Conservation (phyloP, 1,140 invertebrate species). For the Watersipora subatra region DNA sequence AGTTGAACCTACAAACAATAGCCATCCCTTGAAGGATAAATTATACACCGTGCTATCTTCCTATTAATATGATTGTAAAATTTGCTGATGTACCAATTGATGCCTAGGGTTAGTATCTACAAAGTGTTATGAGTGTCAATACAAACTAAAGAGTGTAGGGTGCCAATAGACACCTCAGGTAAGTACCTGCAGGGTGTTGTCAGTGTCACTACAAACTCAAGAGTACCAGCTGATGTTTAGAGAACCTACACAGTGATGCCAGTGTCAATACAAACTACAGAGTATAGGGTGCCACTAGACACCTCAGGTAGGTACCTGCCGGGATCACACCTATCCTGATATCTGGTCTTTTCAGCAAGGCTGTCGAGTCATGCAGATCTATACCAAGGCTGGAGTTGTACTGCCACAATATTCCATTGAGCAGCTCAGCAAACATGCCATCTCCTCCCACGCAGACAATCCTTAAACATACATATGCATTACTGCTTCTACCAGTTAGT, state of each 20-base stretch:
- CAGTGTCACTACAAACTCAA: too few species aligned
- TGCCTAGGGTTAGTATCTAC: too few species aligned
- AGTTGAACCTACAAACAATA: constrained; percentile 52
- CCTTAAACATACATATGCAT: constrained; percentile 41
- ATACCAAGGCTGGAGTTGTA: constrained; percentile 43
- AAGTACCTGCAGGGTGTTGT: too few species aligned
- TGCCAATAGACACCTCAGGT: neutral
- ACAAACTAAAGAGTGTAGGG: neutral
- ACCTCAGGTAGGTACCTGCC: constrained; percentile 37
- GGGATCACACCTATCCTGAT: constrained; percentile 62
- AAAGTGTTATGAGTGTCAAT: too few species aligned
- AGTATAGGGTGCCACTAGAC: neutral
- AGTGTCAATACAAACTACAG: too few species aligned
- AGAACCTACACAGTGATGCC: too few species aligned
- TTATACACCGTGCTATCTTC: too few species aligned
- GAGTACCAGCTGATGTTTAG: too few species aligned
- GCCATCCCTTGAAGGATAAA: too few species aligned
- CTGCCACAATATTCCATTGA: constrained; percentile 54
- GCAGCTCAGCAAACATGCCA: constrained; percentile 71
- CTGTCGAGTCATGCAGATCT: constrained; percentile 49
- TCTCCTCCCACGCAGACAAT: constrained; percentile 73
- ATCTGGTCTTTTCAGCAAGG: constrained; percentile 48
- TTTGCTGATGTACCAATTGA: too few species aligned
- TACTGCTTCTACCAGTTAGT: neutral
- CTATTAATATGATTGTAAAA: too few species aligned